These are phyloP conservation scores for Lycodopsis pacificus DNA, from an alignment of 2,797 vertebrate species.

Conservation along the genomic window DNA sequence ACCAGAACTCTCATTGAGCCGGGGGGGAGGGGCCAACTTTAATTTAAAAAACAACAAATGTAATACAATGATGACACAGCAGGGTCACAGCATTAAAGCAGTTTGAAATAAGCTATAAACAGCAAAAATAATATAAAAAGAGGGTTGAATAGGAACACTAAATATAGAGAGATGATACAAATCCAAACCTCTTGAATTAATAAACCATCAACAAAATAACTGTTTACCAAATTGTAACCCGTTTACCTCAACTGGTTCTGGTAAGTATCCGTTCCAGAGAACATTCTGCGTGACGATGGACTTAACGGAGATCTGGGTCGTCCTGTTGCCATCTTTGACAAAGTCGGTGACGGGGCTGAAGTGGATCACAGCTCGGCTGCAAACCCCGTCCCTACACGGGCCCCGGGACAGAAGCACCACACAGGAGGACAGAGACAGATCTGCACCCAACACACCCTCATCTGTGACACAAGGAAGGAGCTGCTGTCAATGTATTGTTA, in stretches of 20 bases:
- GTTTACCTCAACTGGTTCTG: conserved; percentile 86
- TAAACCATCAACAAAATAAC: background rate
- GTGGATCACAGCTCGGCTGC: conserved; percentile 80
- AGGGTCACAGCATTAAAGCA: background rate
- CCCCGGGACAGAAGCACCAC: conserved; percentile 81
- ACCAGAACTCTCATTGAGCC: background rate
- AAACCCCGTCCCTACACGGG: conserved; percentile 82
- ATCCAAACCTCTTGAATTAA: background rate
- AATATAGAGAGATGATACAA: background rate
- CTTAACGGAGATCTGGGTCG: conserved; percentile 81
- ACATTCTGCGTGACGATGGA: conserved; percentile 85
- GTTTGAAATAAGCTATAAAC: background rate
- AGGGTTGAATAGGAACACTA: background rate
- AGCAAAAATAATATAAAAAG: background rate
- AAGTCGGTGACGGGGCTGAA: conserved; percentile 89
- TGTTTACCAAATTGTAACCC: background rate
- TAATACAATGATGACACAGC: no score
- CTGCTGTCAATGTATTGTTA: background rate
- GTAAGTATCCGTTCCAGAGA: conserved; percentile 89
- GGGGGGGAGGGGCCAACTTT: background rate
- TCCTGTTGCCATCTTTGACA: conserved; percentile 85
- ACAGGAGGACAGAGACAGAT: conserved; percentile 91
- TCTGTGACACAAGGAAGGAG: conserved; percentile 67
- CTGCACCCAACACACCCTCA: conserved; percentile 77
- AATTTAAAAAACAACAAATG: background rate